Conservation (phyloP, 2,797 vertebrate genomes). For the Cheirogaleus major region DNA sequence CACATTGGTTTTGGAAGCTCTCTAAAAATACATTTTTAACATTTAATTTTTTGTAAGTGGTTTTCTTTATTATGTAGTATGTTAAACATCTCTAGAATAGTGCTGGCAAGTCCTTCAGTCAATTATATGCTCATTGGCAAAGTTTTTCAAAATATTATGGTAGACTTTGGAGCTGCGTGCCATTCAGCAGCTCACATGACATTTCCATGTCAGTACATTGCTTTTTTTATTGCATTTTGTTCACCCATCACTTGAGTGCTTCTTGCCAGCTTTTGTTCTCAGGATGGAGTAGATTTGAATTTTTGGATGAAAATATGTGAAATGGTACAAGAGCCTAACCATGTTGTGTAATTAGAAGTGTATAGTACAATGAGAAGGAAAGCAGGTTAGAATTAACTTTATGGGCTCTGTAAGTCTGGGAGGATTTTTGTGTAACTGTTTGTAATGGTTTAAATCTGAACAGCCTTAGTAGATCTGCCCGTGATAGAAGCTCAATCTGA, state of each 20-base stretch:
- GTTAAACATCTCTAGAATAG: constrained; percentile 61
- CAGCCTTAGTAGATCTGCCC: constrained; percentile 3
- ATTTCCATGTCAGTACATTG: constrained; percentile 68
- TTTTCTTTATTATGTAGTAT: constrained; percentile 45
- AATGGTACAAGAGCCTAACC: constrained; percentile 49
- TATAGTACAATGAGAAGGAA: not conserved
- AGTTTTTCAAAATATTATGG: constrained; percentile 73
- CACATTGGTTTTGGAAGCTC: not conserved
- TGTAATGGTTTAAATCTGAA: not conserved
- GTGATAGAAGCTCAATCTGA: not conserved
- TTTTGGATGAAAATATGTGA: constrained; percentile 75
- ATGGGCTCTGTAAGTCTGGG: not conserved
- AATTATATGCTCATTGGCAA: constrained; percentile 77
- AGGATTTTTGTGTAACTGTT: not conserved
- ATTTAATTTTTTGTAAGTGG: not conserved
- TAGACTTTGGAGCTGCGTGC: constrained; percentile 43
- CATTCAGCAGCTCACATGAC: constrained; percentile 27
- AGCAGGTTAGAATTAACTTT: not conserved
- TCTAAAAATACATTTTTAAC: constrained; percentile 48
- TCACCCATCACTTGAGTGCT: constrained; percentile 61
- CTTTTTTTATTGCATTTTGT: constrained; percentile 76
- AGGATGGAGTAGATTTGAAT: constrained; percentile 66
- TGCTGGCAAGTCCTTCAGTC: constrained; percentile 76
- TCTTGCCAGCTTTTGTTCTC: constrained; percentile 74
- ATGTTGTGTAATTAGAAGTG: constrained; percentile 10